These are phyloP conservation scores for Aphelenchoides besseyi DNA, from an alignment of 1,140 invertebrate genomes.

Conservation along the genomic window DNA sequence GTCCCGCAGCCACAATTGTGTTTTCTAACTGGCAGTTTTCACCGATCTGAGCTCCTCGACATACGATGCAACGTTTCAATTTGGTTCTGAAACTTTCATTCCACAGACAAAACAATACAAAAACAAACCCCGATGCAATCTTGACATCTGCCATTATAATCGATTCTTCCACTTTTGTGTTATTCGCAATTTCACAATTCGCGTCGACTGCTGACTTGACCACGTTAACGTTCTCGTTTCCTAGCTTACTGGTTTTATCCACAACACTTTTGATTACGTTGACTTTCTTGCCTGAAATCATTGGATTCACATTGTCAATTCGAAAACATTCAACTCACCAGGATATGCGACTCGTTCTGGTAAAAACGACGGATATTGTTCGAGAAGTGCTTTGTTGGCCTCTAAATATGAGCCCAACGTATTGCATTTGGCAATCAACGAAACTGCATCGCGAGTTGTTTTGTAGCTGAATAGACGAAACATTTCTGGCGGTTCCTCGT, in stretches of 20 bases:
- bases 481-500: not conserved
- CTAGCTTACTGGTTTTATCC: not conserved
- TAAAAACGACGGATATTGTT: constrained; percentile 4
- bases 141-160: constrained; percentile 22
- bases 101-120: not conserved
- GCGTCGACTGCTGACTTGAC: constrained; percentile 16
- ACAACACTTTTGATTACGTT: constrained; percentile 1
- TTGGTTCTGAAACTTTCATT: constrained; percentile 2
- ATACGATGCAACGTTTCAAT: constrained; percentile 20
- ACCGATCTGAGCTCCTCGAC: constrained; percentile 13
- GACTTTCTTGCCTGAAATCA: constrained; percentile 19
- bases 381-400: constrained; percentile 36
- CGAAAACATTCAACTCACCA: too few relatives aligned
- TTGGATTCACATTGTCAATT: too few relatives aligned
- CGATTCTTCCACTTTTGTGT: constrained; percentile 13
- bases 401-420: constrained; percentile 48
- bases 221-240: not conserved
- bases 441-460: constrained; percentile 13
- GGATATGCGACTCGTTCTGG: constrained; percentile 5
- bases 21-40: constrained; percentile 16
- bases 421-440: constrained; percentile 43
- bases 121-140: constrained; percentile 16
- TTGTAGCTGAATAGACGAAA: constrained; percentile 41
- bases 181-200: constrained; percentile 8
- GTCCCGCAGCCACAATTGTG: constrained; percentile 16